phyloP scores from a whole-genome alignment of 64 coral and sea anemone genomes.

The Pachyseris speciosa region DNA sequence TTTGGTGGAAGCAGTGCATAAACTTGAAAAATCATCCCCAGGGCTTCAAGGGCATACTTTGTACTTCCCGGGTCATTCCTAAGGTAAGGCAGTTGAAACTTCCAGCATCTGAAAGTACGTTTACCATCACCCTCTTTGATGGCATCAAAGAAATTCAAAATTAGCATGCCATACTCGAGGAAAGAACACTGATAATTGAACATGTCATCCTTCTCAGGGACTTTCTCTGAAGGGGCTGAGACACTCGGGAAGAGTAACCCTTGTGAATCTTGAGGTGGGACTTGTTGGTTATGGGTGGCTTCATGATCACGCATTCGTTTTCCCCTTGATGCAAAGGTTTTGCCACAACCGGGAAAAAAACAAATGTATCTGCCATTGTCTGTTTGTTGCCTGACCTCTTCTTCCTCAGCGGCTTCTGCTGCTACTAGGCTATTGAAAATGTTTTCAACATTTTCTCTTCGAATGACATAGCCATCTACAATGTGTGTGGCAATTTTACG shows the following conservation, averaged over 20 bases:
- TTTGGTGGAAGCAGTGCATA: conserved; percentile 52
- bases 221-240: too few species aligned
- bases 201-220: conserved; percentile 51
- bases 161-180: conserved; percentile 71
- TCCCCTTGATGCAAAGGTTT: conserved; percentile 69
- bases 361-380: too few species aligned
- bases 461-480: conserved; percentile 19
- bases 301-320: conserved; percentile 61
- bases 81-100: conserved; percentile 57
- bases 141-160: conserved; percentile 76
- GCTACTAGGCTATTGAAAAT: too few species aligned
- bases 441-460: conserved; percentile 13
- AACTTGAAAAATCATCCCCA: conserved; percentile 59
- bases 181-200: conserved; percentile 71
- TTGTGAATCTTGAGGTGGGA: not conserved
- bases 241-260: not conserved
- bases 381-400: too few species aligned
- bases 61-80: too few species aligned
- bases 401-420: too few species aligned
- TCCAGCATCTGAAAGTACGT: too few species aligned
- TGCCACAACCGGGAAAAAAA: conserved; percentile 65
- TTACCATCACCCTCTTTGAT: conserved; percentile 73
- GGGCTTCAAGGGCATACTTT: conserved; percentile 57
- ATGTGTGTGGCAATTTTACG: too few species aligned
- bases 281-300: conserved; percentile 38